Evolutionary conservation across 2,113 vertebrate species (phyloP).

Genomic region (Mastomys coucha): DNA sequence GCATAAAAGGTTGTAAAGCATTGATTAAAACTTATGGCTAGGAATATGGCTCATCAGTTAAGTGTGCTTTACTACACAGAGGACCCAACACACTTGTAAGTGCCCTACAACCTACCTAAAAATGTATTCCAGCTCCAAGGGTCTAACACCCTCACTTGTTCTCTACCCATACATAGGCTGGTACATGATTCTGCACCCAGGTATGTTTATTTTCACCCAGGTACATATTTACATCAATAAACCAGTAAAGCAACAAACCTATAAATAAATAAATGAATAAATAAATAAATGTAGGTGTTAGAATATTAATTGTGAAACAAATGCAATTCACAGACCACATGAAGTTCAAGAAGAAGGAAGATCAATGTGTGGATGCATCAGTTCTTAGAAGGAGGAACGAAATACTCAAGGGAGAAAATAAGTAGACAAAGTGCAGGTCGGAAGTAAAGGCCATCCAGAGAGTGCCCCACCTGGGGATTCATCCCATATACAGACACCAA

Average conservation of each 20-base stretch:
- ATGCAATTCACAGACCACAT: neutral
- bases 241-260: neutral
- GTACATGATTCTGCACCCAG: neutral
- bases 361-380: too few species aligned
- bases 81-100: neutral
- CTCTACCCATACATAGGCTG: neutral
- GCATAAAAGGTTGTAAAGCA: neutral
- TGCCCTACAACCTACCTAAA: neutral
- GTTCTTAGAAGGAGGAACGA: too few species aligned
- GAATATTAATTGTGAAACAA: neutral
- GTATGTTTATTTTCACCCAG: neutral
- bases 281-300: neutral
- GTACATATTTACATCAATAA: neutral
- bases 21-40: neutral
- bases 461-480: too few species aligned
- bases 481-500: too few species aligned
- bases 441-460: too few species aligned
- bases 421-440: too few species aligned
- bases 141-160: neutral
- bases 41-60: neutral
- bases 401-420: too few species aligned
- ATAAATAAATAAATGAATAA: neutral
- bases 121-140: too few species aligned
- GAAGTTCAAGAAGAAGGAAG: too few species aligned
- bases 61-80: neutral